Base-by-base conservation (phyloP, 2,113 vertebrate genomes). In the Pelecanus crispus region DNA sequence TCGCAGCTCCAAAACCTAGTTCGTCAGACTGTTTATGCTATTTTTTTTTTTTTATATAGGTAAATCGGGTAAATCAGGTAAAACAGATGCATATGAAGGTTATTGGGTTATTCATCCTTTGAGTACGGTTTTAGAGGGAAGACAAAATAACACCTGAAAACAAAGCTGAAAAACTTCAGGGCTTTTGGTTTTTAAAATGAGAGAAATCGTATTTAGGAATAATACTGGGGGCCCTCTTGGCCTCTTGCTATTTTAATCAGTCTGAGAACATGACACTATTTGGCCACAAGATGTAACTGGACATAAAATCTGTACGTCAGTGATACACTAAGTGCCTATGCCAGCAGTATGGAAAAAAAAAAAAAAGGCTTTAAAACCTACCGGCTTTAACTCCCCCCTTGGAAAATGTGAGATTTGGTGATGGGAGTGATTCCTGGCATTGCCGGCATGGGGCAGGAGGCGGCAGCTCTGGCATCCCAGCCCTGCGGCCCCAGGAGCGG, bases 21-120 rank as follows among this genome's bases (percentile, higher is more conserved):
- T 61, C 70, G 47, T 75, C 75, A 85, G 34, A 8, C 68, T 62
- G 26, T 63, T 81, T 28, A n/a, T 89, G 20, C 19, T 73, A 0
- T 97, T 98, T 98, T 98, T 49, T 50, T 98, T 98, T 49, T 49
- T 96, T 40, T 66, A 45, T 98, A 70, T 97, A 98, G 94, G 81
- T 97, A 96, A 98, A 97, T 98, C 63, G 49, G 24, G 97, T 95
- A 97, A 95, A 97, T 95, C 92, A 92, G 90, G 78, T 75, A 97
- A 96, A 70, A 50, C 16, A 59, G 94, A 96, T 31, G 55, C 42
- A 68, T 74, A 5, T 55, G 98, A 98, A 98, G 96, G 81, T 79
- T 96, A 59, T 52, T 96, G 70, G 97, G 98, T 98, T 98, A 97
- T 97, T 98, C 92, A 52, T 95, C 88, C 71, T 88, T 77, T 52